phyloP scores from a whole-genome alignment of 2,888 invertebrate genomes.

The Rhimphoctona megacephalus region DNA sequence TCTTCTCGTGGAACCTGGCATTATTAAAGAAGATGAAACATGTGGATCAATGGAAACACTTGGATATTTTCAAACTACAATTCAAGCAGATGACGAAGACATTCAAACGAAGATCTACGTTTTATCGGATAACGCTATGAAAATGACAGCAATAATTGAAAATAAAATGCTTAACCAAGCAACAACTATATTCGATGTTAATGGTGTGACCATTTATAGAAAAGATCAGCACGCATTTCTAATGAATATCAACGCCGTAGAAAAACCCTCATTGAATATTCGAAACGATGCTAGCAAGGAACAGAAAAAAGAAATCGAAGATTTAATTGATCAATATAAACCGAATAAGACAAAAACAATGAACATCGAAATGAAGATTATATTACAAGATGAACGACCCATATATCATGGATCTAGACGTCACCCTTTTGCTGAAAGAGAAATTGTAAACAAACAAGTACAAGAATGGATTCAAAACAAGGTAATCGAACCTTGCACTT shows the following conservation, averaged over 20 bases:
- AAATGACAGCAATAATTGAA: slow-evolving; percentile 10
- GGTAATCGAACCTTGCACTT: neutral
- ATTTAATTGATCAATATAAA: neutral
- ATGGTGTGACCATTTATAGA: neutral
- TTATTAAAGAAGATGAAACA: neutral
- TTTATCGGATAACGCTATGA: slow-evolving; percentile 26
- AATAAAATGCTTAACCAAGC: slow-evolving; percentile 25
- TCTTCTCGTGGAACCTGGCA: neutral
- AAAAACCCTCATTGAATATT: neutral
- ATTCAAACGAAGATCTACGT: slow-evolving; percentile 14
- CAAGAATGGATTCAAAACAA: neutral
- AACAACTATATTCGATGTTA: slow-evolving; percentile 1
- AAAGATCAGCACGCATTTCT: neutral
- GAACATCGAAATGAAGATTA: neutral
- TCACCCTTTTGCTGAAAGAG: neutral
- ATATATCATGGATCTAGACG: neutral
- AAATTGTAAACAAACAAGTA: neutral
- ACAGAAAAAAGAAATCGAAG: neutral
- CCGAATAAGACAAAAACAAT: neutral
- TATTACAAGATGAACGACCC: neutral
- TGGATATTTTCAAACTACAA: neutral
- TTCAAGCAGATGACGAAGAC: slow-evolving; percentile 1
- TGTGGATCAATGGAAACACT: neutral
- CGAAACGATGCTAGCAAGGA: neutral
- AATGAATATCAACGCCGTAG: neutral